Evolutionary conservation across 2,888 invertebrate genomes (phyloP).

Genomic region (Lissonota sp.): DNA sequence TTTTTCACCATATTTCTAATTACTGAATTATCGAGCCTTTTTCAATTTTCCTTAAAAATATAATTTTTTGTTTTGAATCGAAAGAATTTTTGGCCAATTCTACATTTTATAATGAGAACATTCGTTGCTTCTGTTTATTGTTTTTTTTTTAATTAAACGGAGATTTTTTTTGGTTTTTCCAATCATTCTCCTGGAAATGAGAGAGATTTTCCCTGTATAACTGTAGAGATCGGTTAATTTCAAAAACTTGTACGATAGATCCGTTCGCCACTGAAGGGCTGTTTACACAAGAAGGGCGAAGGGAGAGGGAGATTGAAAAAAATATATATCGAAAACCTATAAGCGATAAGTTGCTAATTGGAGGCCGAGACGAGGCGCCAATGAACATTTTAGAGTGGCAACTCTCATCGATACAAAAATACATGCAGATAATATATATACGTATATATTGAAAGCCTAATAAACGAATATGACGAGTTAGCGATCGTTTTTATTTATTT

Average conservation of each 20-base stretch:
- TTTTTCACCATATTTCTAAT: too few species aligned
- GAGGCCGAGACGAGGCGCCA: constrained; percentile 79
- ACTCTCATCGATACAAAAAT: constrained; percentile 67
- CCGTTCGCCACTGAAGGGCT: constrained; percentile 3
- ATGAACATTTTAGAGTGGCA: background rate
- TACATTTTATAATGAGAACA: background rate
- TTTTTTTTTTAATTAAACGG: background rate
- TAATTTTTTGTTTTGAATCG: too few species aligned
- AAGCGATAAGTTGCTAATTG: constrained; percentile 82
- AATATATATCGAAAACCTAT: constrained; percentile 81
- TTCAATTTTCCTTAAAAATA: too few species aligned
- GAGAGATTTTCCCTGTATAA: constrained; percentile 3
- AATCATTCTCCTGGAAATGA: constrained; percentile 37
- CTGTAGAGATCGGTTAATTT: constrained; percentile 46
- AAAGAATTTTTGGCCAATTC: too few species aligned
- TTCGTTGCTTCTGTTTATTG: background rate
- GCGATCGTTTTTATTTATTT: constrained; percentile 57
- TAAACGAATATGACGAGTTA: constrained; percentile 67
- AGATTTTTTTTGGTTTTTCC: constrained; percentile 30
- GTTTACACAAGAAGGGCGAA: constrained; percentile 25
- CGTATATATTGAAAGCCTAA: constrained; percentile 53
- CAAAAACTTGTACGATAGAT: constrained; percentile 56
- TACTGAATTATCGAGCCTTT: too few species aligned
- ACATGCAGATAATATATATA: constrained; percentile 53
- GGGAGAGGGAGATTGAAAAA: constrained; percentile 20